phyloP scores from a whole-genome alignment of 2,797 vertebrate species.

The Anniella stebbinsi region DNA sequence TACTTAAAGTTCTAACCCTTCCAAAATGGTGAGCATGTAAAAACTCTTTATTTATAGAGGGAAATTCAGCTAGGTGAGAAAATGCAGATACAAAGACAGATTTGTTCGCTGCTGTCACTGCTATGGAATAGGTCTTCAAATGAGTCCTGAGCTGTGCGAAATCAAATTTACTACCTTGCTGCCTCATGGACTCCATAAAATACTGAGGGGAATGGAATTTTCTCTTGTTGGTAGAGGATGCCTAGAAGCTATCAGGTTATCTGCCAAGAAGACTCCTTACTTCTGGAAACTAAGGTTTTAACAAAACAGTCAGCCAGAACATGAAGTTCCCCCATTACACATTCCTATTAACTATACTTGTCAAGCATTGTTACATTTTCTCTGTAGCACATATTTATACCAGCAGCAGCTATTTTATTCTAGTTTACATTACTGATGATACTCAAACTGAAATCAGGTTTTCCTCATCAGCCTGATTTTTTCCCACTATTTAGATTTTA shows the following conservation, averaged over 20 bases:
- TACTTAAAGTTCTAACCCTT: not conserved
- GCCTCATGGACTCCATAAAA: not conserved
- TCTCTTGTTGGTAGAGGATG: not conserved
- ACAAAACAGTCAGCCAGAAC: not conserved
- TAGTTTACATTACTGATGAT: slow-evolving; percentile 9
- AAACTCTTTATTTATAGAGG: not conserved
- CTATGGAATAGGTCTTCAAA: not conserved
- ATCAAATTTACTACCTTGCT: not conserved
- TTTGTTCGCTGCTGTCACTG: not conserved
- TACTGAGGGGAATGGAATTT: not conserved
- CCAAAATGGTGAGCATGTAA: not conserved
- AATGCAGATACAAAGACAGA: not conserved
- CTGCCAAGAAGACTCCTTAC: not conserved
- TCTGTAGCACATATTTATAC: not conserved
- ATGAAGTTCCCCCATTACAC: not conserved
- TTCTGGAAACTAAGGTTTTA: not conserved
- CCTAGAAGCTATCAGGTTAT: not conserved
- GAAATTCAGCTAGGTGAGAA: not conserved
- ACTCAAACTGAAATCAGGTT: slow-evolving; percentile 12
- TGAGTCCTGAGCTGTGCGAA: not conserved
- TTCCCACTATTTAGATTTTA: slow-evolving; percentile 1
- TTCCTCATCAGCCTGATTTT: slow-evolving; percentile 9
- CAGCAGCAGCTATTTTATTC: slow-evolving; percentile 8
- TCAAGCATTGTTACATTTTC: not conserved
- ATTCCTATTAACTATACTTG: not conserved